phyloP scores from a whole-genome alignment of 1,140 invertebrate genomes.

The Maconellicoccus hirsutus region DNA sequence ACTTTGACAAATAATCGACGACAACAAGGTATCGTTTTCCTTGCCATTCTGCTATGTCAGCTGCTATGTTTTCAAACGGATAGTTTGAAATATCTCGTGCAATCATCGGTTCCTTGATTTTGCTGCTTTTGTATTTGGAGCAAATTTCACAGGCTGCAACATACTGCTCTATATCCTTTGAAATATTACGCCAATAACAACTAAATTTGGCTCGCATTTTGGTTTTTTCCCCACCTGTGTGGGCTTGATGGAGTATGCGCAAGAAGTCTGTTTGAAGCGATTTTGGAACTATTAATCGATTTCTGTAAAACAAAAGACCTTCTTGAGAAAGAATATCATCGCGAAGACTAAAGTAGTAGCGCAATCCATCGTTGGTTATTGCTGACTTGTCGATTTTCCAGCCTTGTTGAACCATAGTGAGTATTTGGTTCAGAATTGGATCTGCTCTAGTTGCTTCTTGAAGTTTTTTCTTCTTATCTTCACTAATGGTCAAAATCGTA shows the following conservation, averaged over 20 bases:
- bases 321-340: slow-evolving; percentile 23
- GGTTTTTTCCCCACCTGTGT: not conserved
- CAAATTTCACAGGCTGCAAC: not conserved
- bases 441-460: slow-evolving; percentile 29
- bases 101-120: slow-evolving; percentile 15
- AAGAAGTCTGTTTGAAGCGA: not conserved
- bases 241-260: not conserved
- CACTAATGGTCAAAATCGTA: slow-evolving; percentile 26
- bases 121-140: slow-evolving; percentile 21
- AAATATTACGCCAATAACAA: not conserved
- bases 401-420: slow-evolving; percentile 20
- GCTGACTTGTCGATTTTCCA: slow-evolving; percentile 22
- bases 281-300: slow-evolving; percentile 3
- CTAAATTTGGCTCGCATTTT: not conserved
- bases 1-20: not conserved
- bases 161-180: slow-evolving; percentile 1
- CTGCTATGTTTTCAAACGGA: slow-evolving; percentile 8
- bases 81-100: not conserved
- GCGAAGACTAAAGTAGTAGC: not conserved
- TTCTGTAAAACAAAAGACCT: slow-evolving; percentile 14
- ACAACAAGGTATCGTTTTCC: not conserved
- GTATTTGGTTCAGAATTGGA: slow-evolving; percentile 27
- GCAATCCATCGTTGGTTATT: slow-evolving; percentile 19
- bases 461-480: slow-evolving; percentile 34
- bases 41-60: not conserved